Base-by-base conservation (phyloP, 1,140 invertebrate genomes). In the Orchestia grillus region DNA sequence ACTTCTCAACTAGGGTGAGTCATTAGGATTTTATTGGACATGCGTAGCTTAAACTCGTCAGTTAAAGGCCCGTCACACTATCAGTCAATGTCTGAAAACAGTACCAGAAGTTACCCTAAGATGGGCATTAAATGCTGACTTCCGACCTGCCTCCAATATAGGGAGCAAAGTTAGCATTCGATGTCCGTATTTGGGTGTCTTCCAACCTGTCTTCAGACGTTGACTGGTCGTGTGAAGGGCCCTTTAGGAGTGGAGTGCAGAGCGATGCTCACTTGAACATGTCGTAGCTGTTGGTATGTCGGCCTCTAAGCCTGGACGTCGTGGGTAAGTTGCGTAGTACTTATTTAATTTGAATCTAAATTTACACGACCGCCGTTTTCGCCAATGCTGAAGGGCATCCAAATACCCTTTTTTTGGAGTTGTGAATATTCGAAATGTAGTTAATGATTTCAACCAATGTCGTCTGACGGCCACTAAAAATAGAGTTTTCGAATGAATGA, bases 1-100 rank as follows among this genome's bases (percentile, higher is more conserved):
- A 96, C 57, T 95, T 96, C 95, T 45, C 6, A 57, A 53, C 90
- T 53, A n/a, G 40, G 92, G 92, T 94, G 92, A 94, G 92, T 94
- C 19, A 44, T 94, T 15, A 36, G 28, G 11, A 77, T 77, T 77
- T 23, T 77, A 36, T 77, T 77, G 62, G 36, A 15, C 62, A 77
- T 77, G 62, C 11, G 62, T 77, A 77, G 62, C 62, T 23, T 77
- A 77, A 77, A 77, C 36, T 77, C 15, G 3, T 77, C 11, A 77
- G 36, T 3, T n/a, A n/a, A n/a, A n/a, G n/a, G n/a, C n/a, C n/a
- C n/a, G n/a, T n/a, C n/a, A n/a, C n/a, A n/a, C n/a, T n/a, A n/a
- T n/a, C n/a, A n/a, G n/a, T n/a, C n/a, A n/a, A n/a, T n/a, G n/a
- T n/a, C n/a, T n/a, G n/a, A n/a, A n/a, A n/a, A n/a, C n/a, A n/a